Evolutionary conservation across 1,140 invertebrate species (phyloP), one percentile per base, ranked within the genome.

Genomic region (Calephelis virginiensis): DNA sequence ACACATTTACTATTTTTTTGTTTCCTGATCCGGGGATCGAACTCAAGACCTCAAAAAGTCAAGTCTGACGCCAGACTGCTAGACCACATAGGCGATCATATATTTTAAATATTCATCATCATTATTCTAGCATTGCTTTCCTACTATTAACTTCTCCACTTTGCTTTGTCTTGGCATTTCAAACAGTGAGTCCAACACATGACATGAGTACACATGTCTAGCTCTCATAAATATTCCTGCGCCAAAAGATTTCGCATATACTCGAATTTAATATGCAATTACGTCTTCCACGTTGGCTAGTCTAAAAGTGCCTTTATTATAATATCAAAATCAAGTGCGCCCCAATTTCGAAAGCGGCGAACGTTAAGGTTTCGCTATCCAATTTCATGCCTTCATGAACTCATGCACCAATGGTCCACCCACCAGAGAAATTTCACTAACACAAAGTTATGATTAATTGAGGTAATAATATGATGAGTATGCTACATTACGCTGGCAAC

Each of bases 361-460:
- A 80, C 82, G 78, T 75, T 85, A 84, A 85, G 84, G 83, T 82
- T 85, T 80, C 77, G 73, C 79, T 76, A 86, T 82, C 84, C 88
- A 90, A 90, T 90, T 90, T 90, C 88, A 90, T 89, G 88, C 82
- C 74, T 86, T 86, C 79, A 71, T 88, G 88, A 85, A 73, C 85
- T 80, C 81, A 81, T 83, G 83, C 84, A 85, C 85, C 84, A 85
- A 84, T 90, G 80, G 83, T 77, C 81, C 73, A 80, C 73, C 78
- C 79, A 78, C 83, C 76, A 78, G 81, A 82, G 81, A 83, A 90
- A 87, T 90, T 89, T 89, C 84, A 87, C 83, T 88, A 87, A 86
- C 80, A 85, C 85, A 83, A 90, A 90, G 77, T 90, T 90, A 90
- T 90, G 88, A 89, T 90, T 89, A 89, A 90, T 89, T 89, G 85